A percentile compares a stretch with the other conserved stretches of the same genome.
Evolutionary conservation across 2,888 invertebrate species (phyloP).

Genomic region (Ectropis crepuscularia): DNA sequence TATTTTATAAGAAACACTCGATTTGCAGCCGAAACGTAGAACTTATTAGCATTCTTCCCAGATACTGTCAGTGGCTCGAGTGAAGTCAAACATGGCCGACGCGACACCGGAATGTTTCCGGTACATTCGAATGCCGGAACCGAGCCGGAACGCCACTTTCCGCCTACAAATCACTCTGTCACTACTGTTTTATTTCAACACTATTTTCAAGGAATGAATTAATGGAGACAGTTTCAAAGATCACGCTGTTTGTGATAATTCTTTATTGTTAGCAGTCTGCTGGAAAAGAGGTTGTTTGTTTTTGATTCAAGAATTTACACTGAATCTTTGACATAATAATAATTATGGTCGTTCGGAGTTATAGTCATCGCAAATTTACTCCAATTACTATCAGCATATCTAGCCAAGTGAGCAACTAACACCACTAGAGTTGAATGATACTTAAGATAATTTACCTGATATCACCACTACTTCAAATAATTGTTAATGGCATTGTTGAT

Average conservation of each 20-base stretch:
- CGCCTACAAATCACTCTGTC: constrained; percentile 66
- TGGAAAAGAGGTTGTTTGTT: neutral
- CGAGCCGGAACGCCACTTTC: constrained; percentile 63
- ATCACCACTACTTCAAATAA: too few species aligned
- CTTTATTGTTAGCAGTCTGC: too few species aligned
- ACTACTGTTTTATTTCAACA: constrained; percentile 56
- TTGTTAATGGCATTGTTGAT: too few species aligned
- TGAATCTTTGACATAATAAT: too few species aligned
- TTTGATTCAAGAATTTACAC: too few species aligned
- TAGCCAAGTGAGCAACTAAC: neutral
- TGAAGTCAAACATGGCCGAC: constrained; percentile 58
- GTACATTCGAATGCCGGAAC: constrained; percentile 64
- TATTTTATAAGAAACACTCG: neutral
- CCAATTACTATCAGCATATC: too few species aligned
- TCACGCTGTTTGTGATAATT: neutral
- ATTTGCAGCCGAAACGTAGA: constrained; percentile 40
- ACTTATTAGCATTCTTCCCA: constrained; percentile 64
- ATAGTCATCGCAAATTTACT: too few species aligned
- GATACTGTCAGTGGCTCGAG: constrained; percentile 57
- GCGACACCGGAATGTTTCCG: constrained; percentile 59
- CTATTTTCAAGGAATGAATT: constrained; percentile 24
- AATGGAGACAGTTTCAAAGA: constrained; percentile 19
- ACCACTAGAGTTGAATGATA: too few species aligned
- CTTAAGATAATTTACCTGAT: too few species aligned
- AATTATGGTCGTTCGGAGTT: too few species aligned